Evolutionary conservation across 2,888 invertebrate species (phyloP), one percentile per base, ranked within the genome.

Genomic region (Acrocyrtus sp.): DNA sequence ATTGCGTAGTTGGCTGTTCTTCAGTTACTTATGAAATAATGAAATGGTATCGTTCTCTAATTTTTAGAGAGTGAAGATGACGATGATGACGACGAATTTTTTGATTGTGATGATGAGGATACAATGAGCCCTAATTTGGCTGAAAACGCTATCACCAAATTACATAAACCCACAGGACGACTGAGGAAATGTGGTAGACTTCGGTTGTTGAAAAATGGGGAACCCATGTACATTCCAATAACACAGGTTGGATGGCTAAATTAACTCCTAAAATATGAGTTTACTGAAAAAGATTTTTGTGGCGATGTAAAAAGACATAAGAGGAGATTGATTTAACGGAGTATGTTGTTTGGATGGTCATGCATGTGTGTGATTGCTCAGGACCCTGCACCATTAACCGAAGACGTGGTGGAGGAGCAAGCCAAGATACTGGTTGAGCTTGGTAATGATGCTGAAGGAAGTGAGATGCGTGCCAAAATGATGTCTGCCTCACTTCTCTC

Each of bases 301-400:
- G n/a, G n/a, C n/a, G n/a, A n/a, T 34, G 34, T 34, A 34, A 34
- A 34, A 34, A 34, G 12, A 34, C 5, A 34, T 12, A 12, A 34
- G 34, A 34, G 5, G 34, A 34, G 34, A 34, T 12, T 34, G 34
- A 34, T 34, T 34, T 34, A 34, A 34, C 34, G 34, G 34, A 34
- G 12, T 34, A 8, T 12, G 34, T 34, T 34, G 34, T 34, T 34
- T 34, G 12, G 34, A 34, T 34, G 34, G 34, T 34, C 34, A 34
- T 34, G 34, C 34, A 34, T 34, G 34, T 34, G 34, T 34, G 34
- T 34, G 34, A 34, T 34, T 34, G 34, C 12, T 43, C 89, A 96
- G 88, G 97, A 98, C 82, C 93, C 95, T 0, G 93, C 95, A 3
- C 97, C 98, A 12, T 94, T 98, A 88, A 98, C 98, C 0, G 98